phyloP scores from a whole-genome alignment of 2,113 vertebrate genomes.

The Gopherus flavomarginatus region DNA sequence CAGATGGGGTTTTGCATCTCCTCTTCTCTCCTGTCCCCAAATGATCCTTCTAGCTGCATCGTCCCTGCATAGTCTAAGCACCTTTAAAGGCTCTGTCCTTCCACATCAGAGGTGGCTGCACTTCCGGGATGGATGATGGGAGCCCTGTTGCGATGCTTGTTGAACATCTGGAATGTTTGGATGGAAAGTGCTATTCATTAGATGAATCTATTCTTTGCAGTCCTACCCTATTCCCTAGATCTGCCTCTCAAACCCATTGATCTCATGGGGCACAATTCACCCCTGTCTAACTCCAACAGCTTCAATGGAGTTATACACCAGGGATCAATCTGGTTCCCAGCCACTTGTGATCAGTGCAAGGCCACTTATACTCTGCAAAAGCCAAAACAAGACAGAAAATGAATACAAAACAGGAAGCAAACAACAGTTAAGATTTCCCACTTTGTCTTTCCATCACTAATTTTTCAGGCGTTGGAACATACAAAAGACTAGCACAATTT shows the following conservation, averaged over 20 bases:
- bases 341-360: neutral
- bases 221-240: neutral
- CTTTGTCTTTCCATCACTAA: neutral
- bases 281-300: neutral
- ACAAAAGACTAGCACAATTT: neutral
- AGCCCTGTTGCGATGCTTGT: neutral
- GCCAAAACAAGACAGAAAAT: conserved; percentile 1
- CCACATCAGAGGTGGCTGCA: neutral
- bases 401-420: conserved; percentile 55
- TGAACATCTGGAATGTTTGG: neutral
- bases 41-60: neutral
- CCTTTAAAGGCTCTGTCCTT: neutral
- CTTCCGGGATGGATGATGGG: neutral
- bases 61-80: neutral
- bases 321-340: neutral
- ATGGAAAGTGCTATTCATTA: neutral
- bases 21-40: neutral
- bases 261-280: neutral
- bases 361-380: conserved; percentile 5
- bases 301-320: neutral
- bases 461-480: neutral
- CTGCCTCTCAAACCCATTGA: neutral
- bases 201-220: neutral
- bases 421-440: neutral
- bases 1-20: neutral